Base-by-base conservation (phyloP, 2,888 invertebrate genomes). In the Pristionchus mayeri region DNA sequence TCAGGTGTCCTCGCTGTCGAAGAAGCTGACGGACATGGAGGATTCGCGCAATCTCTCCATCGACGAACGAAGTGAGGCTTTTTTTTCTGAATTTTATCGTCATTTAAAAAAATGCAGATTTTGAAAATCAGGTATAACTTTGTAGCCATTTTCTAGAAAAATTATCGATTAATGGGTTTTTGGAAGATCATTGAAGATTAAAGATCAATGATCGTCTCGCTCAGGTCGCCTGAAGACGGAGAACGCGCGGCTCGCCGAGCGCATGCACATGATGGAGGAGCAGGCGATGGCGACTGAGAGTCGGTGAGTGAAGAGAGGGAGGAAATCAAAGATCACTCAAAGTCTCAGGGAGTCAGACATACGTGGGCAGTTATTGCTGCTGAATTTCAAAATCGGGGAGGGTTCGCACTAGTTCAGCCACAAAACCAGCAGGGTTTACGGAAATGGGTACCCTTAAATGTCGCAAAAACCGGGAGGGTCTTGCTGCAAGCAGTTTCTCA, bases 221-320 rank as follows among this genome's bases (percentile, higher is more conserved):
- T 16, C 75, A 75, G 44, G 40, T 60, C 57, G 76, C 13, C 85
- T 93, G 24, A 89, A 90, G 85, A 90, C 89, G 60, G 93, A 93
- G 30, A 92, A 91, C 75, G 91, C 92, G n/a, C 86, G 93, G 16
- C 87, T 92, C 24, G 89, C 90, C 80, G 92, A 93, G 86, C 79
- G 92, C 37, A 84, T 91, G 34, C 90, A 92, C 86, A 84, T 87
- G 40, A 83, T 93, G 37, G 92, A 92, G 81, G 92, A 92, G 80
- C 91, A 92, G 81, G 76, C 88, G 40, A 85, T 87, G 27, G 86
- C 86, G 50, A 88, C 86, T 21, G 92, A 92, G 71, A 89, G 91
- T 44, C 87, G 90, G 89, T 89, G 24, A 16, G 81, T 30, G n/a
- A 11, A 80, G 21, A 7, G 24, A 21, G 60, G 16, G 6, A 11